phyloP scores from a whole-genome alignment of 2,113 vertebrate species.

The Zosterops japonicus region DNA sequence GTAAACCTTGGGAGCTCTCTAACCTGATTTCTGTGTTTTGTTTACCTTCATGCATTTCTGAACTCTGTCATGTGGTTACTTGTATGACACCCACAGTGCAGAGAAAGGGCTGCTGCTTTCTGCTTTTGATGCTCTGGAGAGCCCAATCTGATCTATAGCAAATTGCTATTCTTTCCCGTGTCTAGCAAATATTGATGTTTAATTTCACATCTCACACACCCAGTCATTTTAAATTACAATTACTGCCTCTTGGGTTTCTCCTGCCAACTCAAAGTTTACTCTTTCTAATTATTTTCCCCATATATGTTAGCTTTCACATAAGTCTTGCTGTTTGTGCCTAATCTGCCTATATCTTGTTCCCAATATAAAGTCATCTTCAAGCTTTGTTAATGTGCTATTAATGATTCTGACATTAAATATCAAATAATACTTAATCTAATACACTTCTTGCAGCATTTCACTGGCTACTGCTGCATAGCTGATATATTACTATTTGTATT shows the following conservation, averaged over 20 bases:
- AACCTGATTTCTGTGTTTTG: background rate
- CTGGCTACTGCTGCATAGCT: background rate
- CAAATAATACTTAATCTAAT: constrained; percentile 46
- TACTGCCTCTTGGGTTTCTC: constrained; percentile 35
- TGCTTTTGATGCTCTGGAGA: background rate
- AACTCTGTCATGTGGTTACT: background rate
- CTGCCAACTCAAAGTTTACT: constrained; percentile 33
- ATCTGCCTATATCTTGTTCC: background rate
- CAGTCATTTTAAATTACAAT: constrained; percentile 32
- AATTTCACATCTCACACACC: constrained; percentile 7
- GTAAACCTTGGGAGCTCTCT: background rate
- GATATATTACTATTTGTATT: constrained; percentile 19
- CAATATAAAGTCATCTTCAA: background rate
- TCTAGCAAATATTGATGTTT: constrained; percentile 57
- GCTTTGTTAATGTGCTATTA: constrained; percentile 28
- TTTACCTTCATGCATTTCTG: background rate
- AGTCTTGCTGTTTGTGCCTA: background rate
- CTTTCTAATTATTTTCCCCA: constrained; percentile 29
- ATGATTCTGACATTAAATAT: constrained; percentile 24
- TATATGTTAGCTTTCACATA: constrained; percentile 9
- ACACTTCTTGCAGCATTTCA: background rate
- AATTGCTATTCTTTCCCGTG: background rate
- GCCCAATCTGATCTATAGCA: background rate
- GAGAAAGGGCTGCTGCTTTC: background rate
- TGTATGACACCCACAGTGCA: background rate